phyloP scores from a whole-genome alignment of 92 coral and sea anemone genomes.

The Epizoanthus scotinus region DNA sequence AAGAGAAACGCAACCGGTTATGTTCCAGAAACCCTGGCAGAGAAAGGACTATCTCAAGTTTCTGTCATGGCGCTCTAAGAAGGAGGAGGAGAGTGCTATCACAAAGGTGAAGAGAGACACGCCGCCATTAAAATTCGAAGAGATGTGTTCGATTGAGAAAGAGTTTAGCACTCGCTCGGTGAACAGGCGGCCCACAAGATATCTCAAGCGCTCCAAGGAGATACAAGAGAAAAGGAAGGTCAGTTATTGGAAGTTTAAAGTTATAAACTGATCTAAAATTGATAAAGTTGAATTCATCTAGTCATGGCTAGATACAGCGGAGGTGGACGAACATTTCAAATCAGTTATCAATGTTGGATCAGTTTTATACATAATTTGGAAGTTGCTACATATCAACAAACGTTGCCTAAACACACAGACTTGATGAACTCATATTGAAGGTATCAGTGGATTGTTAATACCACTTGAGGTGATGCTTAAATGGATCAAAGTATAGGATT shows the following conservation, averaged over 20 bases:
- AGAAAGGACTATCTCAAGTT: constrained; percentile 53
- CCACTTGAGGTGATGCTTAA: too few species aligned
- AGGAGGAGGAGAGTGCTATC: constrained; percentile 52
- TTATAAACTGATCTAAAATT: too few species aligned
- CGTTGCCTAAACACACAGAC: too few species aligned
- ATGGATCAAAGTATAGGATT: too few species aligned
- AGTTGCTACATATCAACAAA: too few species aligned
- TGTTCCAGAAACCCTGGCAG: constrained; percentile 62
- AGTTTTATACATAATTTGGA: too few species aligned
- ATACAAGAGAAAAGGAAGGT: constrained; percentile 35
- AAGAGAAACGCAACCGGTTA: neutral
- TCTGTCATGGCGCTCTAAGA: constrained; percentile 50
- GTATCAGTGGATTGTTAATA: too few species aligned
- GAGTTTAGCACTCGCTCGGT: constrained; percentile 55
- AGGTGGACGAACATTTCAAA: too few species aligned
- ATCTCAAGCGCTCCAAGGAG: constrained; percentile 31
- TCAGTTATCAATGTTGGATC: too few species aligned
- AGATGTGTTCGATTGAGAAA: constrained; percentile 85
- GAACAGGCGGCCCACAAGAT: constrained; percentile 20
- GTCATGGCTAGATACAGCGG: too few species aligned
- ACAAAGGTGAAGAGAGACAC: constrained; percentile 34
- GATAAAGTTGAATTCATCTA: too few species aligned
- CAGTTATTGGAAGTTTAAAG: neutral
- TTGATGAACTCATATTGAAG: too few species aligned
- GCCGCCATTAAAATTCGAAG: constrained; percentile 65